phyloP scores from a whole-genome alignment of 2,797 vertebrate species.

The Galaxias olidus region DNA sequence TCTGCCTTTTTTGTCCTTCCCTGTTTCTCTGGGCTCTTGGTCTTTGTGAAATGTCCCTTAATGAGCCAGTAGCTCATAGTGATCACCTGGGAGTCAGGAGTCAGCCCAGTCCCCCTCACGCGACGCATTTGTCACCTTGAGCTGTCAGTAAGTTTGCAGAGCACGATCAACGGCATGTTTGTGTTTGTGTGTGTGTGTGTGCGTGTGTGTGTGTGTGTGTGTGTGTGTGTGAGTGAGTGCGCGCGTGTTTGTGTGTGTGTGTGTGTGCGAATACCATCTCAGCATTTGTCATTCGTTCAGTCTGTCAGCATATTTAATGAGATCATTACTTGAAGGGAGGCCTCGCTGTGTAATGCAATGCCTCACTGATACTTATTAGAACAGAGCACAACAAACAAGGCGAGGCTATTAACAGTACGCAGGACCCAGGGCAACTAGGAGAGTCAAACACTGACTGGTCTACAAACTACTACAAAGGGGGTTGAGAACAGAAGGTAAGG shows the following conservation, averaged over 20 bases:
- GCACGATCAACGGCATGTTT: slow-evolving; percentile 4
- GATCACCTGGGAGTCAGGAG: slow-evolving; percentile 28
- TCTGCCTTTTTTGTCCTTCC: slow-evolving; percentile 1
- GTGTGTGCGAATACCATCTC: neutral
- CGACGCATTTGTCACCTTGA: slow-evolving; percentile 6
- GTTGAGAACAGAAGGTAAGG: too few species aligned
- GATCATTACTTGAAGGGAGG: slow-evolving; percentile 49
- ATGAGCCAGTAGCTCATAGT: slow-evolving; percentile 23
- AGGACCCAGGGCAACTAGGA: neutral
- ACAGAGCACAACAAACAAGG: slow-evolving; percentile 25
- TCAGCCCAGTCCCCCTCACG: slow-evolving; percentile 18
- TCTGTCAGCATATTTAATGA: slow-evolving; percentile 39
- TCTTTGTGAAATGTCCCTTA: neutral
- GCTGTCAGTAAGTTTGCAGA: neutral
- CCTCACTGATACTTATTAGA: slow-evolving; percentile 14
- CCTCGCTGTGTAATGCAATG: slow-evolving; percentile 42
- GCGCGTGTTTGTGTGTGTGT: neutral
- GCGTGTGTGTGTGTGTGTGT: neutral
- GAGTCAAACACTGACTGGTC: too few species aligned
- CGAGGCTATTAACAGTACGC: neutral
- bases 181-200: neutral
- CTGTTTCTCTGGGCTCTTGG: neutral
- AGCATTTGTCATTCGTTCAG: slow-evolving; percentile 28
- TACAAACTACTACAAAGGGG: too few species aligned
- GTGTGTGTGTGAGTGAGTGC: slow-evolving; percentile 4